Percentiles rank a stretch among this genome's conserved stretches.
phyloP scores from a whole-genome alignment of 92 coral and sea anemone species.

The Meandrina meandrites region DNA sequence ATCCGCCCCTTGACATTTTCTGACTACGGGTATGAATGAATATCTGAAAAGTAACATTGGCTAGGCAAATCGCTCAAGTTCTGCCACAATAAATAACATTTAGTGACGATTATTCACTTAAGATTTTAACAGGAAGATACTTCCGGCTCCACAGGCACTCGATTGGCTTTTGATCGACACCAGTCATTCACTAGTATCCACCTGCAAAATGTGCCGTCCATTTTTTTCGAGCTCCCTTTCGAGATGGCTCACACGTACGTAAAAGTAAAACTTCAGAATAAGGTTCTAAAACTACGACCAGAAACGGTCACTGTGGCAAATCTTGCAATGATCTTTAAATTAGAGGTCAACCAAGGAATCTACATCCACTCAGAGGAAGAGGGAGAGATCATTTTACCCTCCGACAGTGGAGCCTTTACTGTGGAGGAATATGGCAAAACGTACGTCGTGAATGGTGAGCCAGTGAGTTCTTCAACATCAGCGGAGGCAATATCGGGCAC shows the following conservation, averaged over 20 bases:
- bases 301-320: constrained; percentile 17
- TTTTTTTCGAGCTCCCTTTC: background rate
- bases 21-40: background rate
- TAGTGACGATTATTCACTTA: background rate
- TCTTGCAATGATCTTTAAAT: constrained; percentile 45
- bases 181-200: constrained; percentile 4
- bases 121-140: background rate
- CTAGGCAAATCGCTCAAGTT: too few relatives aligned
- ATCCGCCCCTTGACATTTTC: background rate
- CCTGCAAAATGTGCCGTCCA: background rate
- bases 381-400: constrained; percentile 45
- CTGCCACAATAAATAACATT: too few relatives aligned
- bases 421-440: constrained; percentile 38
- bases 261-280: constrained; percentile 7
- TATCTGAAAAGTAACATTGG: background rate
- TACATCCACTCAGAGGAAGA: constrained; percentile 33
- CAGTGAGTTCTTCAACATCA: constrained; percentile 2
- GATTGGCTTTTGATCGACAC: background rate
- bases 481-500: constrained; percentile 4
- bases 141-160: background rate
- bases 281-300: constrained; percentile 33
- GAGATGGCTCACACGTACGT: constrained; percentile 22
- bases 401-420: constrained; percentile 19
- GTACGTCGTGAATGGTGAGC: constrained; percentile 46
- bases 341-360: constrained; percentile 37